Conservation (phyloP, 2,113 vertebrate genomes). For the Hemicordylus capensis region DNA sequence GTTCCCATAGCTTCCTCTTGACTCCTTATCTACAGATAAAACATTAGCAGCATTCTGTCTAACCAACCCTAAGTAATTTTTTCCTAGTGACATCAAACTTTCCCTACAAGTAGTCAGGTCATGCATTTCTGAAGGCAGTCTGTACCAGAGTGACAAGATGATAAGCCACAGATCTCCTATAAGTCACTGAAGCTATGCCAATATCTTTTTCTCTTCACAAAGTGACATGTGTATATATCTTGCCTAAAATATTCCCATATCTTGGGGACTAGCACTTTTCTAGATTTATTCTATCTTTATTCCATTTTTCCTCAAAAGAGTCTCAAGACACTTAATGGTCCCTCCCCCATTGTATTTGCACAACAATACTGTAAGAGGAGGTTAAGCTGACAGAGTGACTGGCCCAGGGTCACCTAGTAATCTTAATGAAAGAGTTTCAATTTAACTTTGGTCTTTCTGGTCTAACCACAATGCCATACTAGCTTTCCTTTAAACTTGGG, state of each 20-base stretch:
- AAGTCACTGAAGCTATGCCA: neutral
- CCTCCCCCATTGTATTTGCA: neutral
- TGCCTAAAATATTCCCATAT: neutral
- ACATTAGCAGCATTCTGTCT: neutral
- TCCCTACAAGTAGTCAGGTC: neutral
- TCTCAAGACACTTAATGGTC: neutral
- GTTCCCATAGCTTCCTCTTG: neutral
- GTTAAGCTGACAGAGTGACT: neutral
- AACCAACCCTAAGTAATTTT: neutral
- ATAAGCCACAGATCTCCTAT: neutral
- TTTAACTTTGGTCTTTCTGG: neutral
- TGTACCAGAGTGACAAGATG: neutral
- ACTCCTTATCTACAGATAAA: neutral
- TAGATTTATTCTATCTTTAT: neutral
- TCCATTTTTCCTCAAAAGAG: neutral
- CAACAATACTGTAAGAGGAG: neutral
- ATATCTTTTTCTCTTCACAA: neutral
- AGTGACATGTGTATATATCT: neutral
- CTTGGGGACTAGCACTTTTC: neutral
- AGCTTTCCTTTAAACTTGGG: neutral
- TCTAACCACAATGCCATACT: neutral
- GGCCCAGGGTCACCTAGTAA: neutral
- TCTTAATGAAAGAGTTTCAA: neutral
- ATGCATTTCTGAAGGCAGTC: too few species aligned
- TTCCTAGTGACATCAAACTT: neutral